A percentile compares a stretch with the other conserved stretches of the same genome.
phyloP scores from a whole-genome alignment of 1,140 invertebrate species.

The Chymomyza costata region DNA sequence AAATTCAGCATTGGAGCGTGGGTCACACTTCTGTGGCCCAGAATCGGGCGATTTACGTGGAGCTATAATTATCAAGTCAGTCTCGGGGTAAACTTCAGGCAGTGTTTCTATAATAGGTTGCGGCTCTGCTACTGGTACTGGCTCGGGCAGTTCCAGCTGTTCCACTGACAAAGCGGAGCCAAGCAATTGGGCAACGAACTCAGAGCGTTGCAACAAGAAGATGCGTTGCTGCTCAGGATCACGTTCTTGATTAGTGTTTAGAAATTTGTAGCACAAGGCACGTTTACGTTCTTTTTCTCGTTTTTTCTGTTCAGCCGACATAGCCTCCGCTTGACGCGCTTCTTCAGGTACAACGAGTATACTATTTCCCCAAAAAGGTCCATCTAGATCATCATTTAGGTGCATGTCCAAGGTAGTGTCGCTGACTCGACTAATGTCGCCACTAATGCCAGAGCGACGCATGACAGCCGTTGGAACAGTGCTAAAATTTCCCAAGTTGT shows the following conservation, averaged over 20 bases:
- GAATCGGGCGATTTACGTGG: too few relatives aligned
- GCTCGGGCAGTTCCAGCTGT: constrained; percentile 9
- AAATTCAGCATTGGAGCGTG: constrained; percentile 18
- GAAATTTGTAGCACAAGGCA: constrained; percentile 45
- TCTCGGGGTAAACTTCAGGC: not conserved
- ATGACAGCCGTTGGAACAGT: not conserved
- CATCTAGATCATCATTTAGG: constrained; percentile 11
- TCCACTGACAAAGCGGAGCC: constrained; percentile 48
- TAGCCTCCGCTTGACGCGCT: not conserved
- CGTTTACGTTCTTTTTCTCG: constrained; percentile 30
- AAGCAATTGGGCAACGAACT: constrained; percentile 51
- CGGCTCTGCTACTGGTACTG: too few relatives aligned
- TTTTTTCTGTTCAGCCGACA: constrained; percentile 6
- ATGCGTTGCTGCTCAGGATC: constrained; percentile 8
- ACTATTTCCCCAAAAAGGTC: too few relatives aligned
- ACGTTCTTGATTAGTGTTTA: not conserved
- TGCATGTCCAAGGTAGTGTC: constrained; percentile 15
- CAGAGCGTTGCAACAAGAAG: constrained; percentile 42
- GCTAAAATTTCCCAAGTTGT: too few relatives aligned
- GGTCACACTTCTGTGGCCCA: too few relatives aligned
- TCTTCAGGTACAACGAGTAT: constrained; percentile 6
- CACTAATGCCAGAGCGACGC: too few relatives aligned
- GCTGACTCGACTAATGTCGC: not conserved
- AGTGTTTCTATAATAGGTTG: not conserved
- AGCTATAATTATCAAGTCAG: too few relatives aligned